These are phyloP conservation scores for Xiphydria camelus DNA, from an alignment of 2,888 invertebrate species.

Conservation along the genomic window DNA sequence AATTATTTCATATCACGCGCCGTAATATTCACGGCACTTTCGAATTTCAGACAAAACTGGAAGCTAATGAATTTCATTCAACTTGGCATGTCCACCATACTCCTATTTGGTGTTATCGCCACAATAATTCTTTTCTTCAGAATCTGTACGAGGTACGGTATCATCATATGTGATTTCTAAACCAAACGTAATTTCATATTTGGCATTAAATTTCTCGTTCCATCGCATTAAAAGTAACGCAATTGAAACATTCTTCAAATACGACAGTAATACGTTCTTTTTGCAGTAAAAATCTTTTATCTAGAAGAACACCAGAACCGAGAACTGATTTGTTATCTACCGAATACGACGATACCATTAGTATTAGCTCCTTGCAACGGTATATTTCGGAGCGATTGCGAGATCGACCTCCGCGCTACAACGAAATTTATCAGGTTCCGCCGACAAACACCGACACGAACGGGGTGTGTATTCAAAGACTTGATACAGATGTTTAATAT, in stretches of 20 bases:
- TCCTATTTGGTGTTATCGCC: constrained; percentile 24
- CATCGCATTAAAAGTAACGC: too few relatives aligned
- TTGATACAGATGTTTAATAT: too few relatives aligned
- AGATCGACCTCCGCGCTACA: constrained; percentile 49
- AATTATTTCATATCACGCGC: background rate
- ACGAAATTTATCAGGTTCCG: constrained; percentile 38
- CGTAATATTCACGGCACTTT: too few relatives aligned
- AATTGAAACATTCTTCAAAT: too few relatives aligned
- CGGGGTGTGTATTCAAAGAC: constrained; percentile 20
- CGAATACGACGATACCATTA: constrained; percentile 11
- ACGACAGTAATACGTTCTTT: too few relatives aligned
- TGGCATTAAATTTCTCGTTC: too few relatives aligned
- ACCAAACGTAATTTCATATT: too few relatives aligned
- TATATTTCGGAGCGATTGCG: constrained; percentile 33
- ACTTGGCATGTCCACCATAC: constrained; percentile 27
- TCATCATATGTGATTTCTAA: too few relatives aligned
- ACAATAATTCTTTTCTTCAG: constrained; percentile 29
- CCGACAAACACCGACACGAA: constrained; percentile 36
- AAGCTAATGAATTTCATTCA: constrained; percentile 23
- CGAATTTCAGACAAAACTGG: constrained; percentile 25
- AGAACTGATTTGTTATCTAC: constrained; percentile 1
- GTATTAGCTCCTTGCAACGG: constrained; percentile 32
- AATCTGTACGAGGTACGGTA: constrained; percentile 30
- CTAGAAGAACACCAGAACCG: background rate
- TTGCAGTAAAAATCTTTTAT: too few relatives aligned